Percentiles rank a stretch among this genome's conserved stretches.
Evolutionary conservation across 2,888 invertebrate genomes (phyloP).

Genomic region (Timandra comae): DNA sequence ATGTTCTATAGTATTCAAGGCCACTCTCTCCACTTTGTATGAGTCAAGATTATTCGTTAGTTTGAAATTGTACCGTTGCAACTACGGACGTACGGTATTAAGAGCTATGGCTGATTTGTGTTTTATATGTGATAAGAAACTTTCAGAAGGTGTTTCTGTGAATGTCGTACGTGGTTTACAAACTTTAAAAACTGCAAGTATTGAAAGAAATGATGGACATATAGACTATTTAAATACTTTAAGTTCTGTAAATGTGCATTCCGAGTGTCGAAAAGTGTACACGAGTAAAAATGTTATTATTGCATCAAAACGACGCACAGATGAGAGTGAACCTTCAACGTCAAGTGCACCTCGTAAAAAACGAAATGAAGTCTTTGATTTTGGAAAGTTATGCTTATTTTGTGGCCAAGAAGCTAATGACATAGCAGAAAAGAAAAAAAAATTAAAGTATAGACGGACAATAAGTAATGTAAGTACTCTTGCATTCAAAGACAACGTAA

Average conservation of each 20-base stretch:
- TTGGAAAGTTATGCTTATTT: conserved; percentile 35
- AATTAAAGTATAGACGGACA: conserved; percentile 28
- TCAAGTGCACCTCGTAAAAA: conserved; percentile 26
- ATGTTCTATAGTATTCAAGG: conserved; percentile 21
- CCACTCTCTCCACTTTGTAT: conserved; percentile 16
- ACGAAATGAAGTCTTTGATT: conserved; percentile 27
- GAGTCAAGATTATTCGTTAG: conserved; percentile 19
- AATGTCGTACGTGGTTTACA: conserved; percentile 26
- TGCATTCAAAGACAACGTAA: conserved; percentile 36
- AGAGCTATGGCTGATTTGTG: conserved; percentile 26
- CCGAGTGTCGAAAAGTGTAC: conserved; percentile 27
- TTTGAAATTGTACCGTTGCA: conserved; percentile 18
- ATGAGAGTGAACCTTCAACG: conserved; percentile 19
- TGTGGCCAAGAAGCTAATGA: conserved; percentile 38
- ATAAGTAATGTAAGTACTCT: conserved; percentile 34
- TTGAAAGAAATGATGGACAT: conserved; percentile 25
- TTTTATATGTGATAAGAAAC: conserved; percentile 25
- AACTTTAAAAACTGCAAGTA: conserved; percentile 28
- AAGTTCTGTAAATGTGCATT: conserved; percentile 27
- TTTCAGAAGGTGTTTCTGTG: conserved; percentile 24
- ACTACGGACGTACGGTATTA: conserved; percentile 19
- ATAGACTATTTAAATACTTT: conserved; percentile 24
- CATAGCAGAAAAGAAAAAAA: conserved; percentile 29
- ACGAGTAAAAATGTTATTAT: conserved; percentile 23
- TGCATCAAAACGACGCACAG: conserved; percentile 24